Evolutionary conservation across 2,888 invertebrate species (phyloP).

Genomic region (Phaonia tiefii): DNA sequence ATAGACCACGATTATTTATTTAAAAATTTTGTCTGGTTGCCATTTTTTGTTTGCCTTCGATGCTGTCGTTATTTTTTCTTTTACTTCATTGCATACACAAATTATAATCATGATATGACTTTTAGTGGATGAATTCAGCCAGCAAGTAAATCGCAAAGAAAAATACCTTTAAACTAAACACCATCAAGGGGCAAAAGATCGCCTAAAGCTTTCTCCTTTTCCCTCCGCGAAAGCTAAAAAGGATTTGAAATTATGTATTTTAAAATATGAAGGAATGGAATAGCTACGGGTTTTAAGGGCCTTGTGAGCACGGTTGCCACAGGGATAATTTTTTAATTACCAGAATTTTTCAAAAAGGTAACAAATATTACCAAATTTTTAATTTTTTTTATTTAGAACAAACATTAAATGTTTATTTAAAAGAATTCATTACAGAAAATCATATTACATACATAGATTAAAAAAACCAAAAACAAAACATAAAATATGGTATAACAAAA

Average conservation of each 20-base stretch:
- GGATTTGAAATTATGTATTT: too few species aligned
- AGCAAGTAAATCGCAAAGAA: constrained; percentile 22
- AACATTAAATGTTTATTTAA: too few species aligned
- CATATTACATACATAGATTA: too few species aligned
- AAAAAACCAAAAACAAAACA: too few species aligned
- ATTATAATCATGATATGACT: constrained; percentile 62
- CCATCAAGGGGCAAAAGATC: constrained; percentile 66
- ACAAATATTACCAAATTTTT: too few species aligned
- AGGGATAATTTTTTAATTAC: too few species aligned
- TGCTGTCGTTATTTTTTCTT: constrained; percentile 20
- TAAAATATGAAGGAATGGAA: too few species aligned
- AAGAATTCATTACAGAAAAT: too few species aligned
- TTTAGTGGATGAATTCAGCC: constrained; percentile 47
- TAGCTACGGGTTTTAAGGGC: too few species aligned
- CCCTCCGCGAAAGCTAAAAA: constrained; percentile 29
- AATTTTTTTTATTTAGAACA: too few species aligned
- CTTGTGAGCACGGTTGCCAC: not conserved
- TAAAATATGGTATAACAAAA: too few species aligned
- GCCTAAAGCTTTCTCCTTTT: constrained; percentile 61
- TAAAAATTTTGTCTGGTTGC: constrained; percentile 54
- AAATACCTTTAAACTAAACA: constrained; percentile 54
- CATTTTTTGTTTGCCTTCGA: constrained; percentile 37
- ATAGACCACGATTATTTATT: constrained; percentile 66
- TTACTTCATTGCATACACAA: constrained; percentile 37
- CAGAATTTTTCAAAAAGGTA: too few species aligned